A percentile compares a stretch with the other conserved stretches of the same genome.
These are phyloP conservation scores for Saturnia pavonia DNA, from an alignment of 2,888 invertebrate species.

Conservation along the genomic window DNA sequence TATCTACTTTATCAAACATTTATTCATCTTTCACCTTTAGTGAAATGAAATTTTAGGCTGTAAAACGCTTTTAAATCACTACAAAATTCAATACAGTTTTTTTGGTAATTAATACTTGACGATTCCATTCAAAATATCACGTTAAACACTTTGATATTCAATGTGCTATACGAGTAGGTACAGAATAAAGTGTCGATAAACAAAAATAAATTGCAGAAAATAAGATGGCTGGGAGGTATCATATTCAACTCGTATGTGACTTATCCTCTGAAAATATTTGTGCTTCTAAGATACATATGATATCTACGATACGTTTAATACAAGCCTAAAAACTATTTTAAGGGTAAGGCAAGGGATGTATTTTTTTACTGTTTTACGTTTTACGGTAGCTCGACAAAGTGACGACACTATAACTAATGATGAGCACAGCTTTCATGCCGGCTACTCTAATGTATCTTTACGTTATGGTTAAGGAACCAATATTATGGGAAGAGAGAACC, in stretches of 20 bases:
- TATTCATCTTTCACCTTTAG: not conserved
- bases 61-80: not conserved
- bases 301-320: not conserved
- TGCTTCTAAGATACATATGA: not conserved
- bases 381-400: too few species aligned
- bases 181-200: not conserved
- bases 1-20: not conserved
- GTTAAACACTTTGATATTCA: conserved; percentile 1
- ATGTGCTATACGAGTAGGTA: not conserved
- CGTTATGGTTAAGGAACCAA: too few species aligned
- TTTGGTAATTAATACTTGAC: not conserved
- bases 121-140: not conserved
- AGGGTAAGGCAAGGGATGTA: not conserved
- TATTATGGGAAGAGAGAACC: too few species aligned
- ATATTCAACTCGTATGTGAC: not conserved
- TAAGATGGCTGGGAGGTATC: not conserved
- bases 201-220: not conserved
- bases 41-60: not conserved
- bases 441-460: too few species aligned
- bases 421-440: too few species aligned
- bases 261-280: not conserved
- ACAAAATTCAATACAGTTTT: not conserved
- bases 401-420: too few species aligned
- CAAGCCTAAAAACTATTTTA: not conserved
- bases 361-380: not conserved